Percentiles rank a stretch among this genome's conserved stretches.
Evolutionary conservation across 2,113 vertebrate species (phyloP).

Genomic region (Petaurus breviceps): DNA sequence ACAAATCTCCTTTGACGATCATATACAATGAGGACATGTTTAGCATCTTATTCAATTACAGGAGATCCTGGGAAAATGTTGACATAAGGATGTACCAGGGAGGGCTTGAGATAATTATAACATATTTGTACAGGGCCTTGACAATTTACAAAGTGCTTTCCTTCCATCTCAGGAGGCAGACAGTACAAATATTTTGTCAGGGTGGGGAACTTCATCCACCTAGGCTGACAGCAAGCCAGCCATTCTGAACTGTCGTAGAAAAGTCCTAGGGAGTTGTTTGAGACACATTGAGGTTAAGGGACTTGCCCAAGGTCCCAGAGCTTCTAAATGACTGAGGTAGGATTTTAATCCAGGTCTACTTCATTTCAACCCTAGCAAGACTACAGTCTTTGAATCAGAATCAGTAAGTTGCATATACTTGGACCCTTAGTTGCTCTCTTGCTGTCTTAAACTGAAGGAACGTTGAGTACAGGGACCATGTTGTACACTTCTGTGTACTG

Average conservation of each 20-base stretch:
- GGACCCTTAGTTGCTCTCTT: neutral
- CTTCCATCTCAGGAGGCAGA: neutral
- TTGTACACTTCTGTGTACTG: neutral
- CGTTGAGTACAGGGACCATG: neutral
- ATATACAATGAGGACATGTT: neutral
- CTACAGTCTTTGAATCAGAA: neutral
- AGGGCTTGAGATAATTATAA: neutral
- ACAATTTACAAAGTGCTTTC: neutral
- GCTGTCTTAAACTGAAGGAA: neutral
- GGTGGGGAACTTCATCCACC: neutral
- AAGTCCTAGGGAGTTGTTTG: neutral
- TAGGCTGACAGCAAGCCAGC: neutral
- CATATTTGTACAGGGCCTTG: neutral
- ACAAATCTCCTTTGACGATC: neutral
- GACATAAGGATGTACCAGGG: neutral
- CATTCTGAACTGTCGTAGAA: neutral
- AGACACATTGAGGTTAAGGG: neutral
- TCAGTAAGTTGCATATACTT: neutral
- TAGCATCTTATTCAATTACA: neutral
- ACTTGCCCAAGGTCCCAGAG: neutral
- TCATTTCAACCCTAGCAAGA: neutral
- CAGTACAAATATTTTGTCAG: neutral
- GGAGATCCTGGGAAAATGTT: neutral
- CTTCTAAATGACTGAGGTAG: neutral
- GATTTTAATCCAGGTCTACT: neutral